Evolutionary conservation across 2,113 vertebrate species (phyloP).

Genomic region (Macrotis lagotis): DNA sequence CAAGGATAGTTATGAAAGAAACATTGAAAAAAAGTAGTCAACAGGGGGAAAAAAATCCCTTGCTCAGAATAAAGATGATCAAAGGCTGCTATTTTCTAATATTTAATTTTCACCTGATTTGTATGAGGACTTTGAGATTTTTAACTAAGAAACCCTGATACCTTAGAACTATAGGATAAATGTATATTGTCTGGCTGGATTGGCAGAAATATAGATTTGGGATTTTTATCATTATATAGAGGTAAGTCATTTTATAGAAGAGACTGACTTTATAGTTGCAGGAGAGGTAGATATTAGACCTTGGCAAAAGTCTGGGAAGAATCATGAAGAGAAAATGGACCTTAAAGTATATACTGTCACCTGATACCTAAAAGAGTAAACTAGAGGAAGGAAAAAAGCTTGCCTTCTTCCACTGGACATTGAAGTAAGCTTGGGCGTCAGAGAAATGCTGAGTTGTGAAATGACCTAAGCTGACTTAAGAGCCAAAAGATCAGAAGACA

Average conservation of each 20-base stretch:
- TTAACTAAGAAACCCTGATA: not conserved
- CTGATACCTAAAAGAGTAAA: not conserved
- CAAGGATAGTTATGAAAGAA: not conserved
- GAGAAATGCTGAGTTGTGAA: not conserved
- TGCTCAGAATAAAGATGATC: not conserved
- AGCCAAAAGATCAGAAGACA: not conserved
- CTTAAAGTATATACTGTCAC: not conserved
- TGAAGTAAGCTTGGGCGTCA: not conserved
- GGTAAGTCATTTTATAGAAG: not conserved
- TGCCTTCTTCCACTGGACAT: not conserved
- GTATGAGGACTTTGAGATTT: not conserved
- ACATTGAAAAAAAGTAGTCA: not conserved
- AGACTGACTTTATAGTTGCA: not conserved
- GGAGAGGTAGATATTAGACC: not conserved
- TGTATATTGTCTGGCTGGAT: not conserved
- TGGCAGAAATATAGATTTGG: not conserved
- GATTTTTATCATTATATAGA: not conserved
- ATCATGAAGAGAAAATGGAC: not conserved
- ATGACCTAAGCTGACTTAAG: not conserved
- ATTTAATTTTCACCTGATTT: not conserved
- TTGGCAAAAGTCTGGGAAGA: not conserved
- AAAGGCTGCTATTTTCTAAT: not conserved
- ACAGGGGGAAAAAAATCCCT: not conserved
- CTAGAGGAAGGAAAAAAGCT: not conserved
- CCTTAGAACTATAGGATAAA: not conserved